These are phyloP conservation scores for Diachasma alloeum DNA, from an alignment of 1,140 invertebrate genomes.

Conservation along the genomic window DNA sequence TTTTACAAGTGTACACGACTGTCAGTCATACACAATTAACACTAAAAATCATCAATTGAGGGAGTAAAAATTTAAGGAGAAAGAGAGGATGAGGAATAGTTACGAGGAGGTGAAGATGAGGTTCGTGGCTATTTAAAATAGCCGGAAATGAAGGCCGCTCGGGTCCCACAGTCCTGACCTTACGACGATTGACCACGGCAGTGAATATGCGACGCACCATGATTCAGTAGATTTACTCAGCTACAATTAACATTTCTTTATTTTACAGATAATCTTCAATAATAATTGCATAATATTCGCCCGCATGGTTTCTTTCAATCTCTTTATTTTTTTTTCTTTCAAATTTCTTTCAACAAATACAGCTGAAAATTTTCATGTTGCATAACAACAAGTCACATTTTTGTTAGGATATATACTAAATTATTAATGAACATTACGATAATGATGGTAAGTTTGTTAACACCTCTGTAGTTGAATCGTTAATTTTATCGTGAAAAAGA, in stretches of 20 bases:
- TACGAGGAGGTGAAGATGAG: not conserved
- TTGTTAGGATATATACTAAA: not conserved
- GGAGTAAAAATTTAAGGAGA: not conserved
- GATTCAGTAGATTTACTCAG: constrained; percentile 31
- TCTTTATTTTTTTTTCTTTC: not conserved
- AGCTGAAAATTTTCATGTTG: not conserved
- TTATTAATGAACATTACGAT: not conserved
- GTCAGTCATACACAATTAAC: too few relatives aligned
- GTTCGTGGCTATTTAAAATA: constrained; percentile 19
- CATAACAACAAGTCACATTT: not conserved
- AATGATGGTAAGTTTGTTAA: not conserved
- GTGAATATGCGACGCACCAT: constrained; percentile 41
- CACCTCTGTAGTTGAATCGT: not conserved
- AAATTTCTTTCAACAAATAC: not conserved
- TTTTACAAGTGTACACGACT: too few relatives aligned
- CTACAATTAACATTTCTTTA: not conserved
- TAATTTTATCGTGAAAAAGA: not conserved
- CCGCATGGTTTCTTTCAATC: not conserved
- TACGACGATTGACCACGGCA: constrained; percentile 36
- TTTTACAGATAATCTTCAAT: not conserved
- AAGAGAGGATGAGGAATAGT: not conserved
- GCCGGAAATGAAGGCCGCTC: constrained; percentile 47
- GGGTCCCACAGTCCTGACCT: constrained; percentile 50
- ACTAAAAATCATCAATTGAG: too few relatives aligned
- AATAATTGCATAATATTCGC: too few relatives aligned